Percentiles rank a stretch among this genome's conserved stretches.
Evolutionary conservation across 2,888 invertebrate genomes (phyloP).

Genomic region (Lacanobia oleracea): DNA sequence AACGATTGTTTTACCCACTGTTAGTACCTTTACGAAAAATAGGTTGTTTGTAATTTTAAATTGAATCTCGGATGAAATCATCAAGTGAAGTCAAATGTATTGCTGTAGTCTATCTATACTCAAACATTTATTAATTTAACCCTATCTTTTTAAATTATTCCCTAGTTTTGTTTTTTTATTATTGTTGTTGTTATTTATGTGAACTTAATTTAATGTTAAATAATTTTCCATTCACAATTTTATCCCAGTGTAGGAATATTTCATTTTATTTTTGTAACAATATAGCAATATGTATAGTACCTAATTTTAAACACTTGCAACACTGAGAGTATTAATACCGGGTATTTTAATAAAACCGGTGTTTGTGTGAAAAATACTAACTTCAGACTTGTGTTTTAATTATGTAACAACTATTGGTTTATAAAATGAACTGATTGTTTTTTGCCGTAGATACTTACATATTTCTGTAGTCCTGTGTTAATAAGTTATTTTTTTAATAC

Average conservation of each 20-base stretch:
- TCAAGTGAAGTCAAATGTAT: conserved; percentile 34
- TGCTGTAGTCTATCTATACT: conserved; percentile 44
- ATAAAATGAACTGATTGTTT: conserved; percentile 77
- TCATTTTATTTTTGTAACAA: not conserved
- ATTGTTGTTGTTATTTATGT: conserved; percentile 83
- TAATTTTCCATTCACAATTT: conserved; percentile 48
- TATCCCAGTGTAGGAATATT: conserved; percentile 23
- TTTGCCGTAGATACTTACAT: conserved; percentile 61
- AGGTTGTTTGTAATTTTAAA: conserved; percentile 37
- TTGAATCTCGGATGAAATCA: conserved; percentile 56
- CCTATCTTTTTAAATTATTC: conserved; percentile 45
- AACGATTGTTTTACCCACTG: conserved; percentile 44
- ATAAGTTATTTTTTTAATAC: conserved; percentile 74
- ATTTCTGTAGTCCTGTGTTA: conserved; percentile 64
- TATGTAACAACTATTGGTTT: conserved; percentile 59
- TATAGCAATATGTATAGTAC: conserved; percentile 3
- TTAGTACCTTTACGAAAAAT: conserved; percentile 29
- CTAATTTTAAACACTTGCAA: conserved; percentile 16
- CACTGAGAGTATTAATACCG: conserved; percentile 22
- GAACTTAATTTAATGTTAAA: conserved; percentile 65
- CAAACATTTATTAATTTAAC: conserved; percentile 51
- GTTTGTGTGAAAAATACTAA: conserved; percentile 14
- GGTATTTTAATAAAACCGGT: conserved; percentile 32
- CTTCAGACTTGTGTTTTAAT: conserved; percentile 18
- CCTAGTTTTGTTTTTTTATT: conserved; percentile 67